Evolutionary conservation across 2,797 vertebrate genomes (phyloP), one percentile per base, ranked within the genome.

Genomic region (Hafferia zeledoni): DNA sequence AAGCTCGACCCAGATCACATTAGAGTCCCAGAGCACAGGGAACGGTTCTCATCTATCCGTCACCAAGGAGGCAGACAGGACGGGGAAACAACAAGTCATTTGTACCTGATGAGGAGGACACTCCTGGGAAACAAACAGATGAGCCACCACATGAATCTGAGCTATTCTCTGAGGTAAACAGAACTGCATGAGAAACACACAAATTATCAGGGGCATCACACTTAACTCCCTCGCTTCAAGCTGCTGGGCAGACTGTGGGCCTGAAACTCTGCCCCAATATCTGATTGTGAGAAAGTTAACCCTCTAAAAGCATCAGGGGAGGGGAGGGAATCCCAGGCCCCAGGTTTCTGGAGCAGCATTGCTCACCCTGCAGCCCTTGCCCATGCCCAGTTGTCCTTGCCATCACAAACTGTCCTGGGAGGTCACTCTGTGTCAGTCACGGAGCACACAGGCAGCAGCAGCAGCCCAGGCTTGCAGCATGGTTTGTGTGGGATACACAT

Each of bases 71-170:
- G 98, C 98, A 98, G 98, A 98, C 98, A 76, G 98, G 97, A 97
- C 81, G 8, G 91, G 95, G 98, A 97, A 99, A 99, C 98, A 99
- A 98, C 94, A 98, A 98, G 98, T 98, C 98, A 97, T 98, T 98
- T 99, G 98, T 98, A 98, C 98, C 98, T 97, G 98, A 97, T 98
- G 98, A 98, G 98, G 98, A 98, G 97, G 98, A 98, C 98, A 98
- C 98, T 98, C 98, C 98, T 98, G 98, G 98, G 98, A 98, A 98
- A 98, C 98, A 98, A 98, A 98, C 98, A 98, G 98, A 98, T 98
- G 98, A 98, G 98, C 98, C 97, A 98, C 97, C 95, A 92, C 96
- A 97, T 97, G 98, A 98, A 99, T 98, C 98, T 95, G 98, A 98
- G 98, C 98, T 98, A 98, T 98, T 98, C 98, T 98, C 98, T 12